Percentiles rank a stretch among this genome's conserved stretches.
Evolutionary conservation across 2,888 invertebrate genomes (phyloP).

Genomic region (Rhamphomyia laevipes): DNA sequence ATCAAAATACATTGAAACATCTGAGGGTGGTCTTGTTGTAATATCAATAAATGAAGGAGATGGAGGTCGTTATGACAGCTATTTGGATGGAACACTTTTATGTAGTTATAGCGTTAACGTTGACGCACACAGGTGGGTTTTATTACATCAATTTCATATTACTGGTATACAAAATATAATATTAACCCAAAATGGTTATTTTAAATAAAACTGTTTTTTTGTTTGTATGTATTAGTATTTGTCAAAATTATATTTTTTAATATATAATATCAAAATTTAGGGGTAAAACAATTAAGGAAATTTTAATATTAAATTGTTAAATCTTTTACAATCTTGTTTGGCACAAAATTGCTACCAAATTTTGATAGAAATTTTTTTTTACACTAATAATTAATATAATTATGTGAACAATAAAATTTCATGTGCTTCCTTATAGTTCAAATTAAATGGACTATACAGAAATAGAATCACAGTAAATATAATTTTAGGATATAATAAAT

Average conservation of each 20-base stretch:
- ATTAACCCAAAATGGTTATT: too few relatives aligned
- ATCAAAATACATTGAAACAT: slow-evolving; percentile 87
- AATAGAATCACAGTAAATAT: too few relatives aligned
- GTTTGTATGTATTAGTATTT: slow-evolving; percentile 1
- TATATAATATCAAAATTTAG: neutral
- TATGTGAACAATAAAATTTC: too few relatives aligned
- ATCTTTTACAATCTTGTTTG: too few relatives aligned
- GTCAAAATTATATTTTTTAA: slow-evolving; percentile 3
- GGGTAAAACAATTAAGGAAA: too few relatives aligned
- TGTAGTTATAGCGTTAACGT: slow-evolving; percentile 89
- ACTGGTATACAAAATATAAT: neutral
- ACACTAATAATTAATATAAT: too few relatives aligned
- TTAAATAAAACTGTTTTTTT: neutral
- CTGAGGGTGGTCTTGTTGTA: slow-evolving; percentile 81
- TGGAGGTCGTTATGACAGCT: slow-evolving; percentile 83
- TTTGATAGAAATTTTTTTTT: too few relatives aligned
- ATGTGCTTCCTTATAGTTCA: too few relatives aligned
- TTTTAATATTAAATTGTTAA: too few relatives aligned
- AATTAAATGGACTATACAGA: too few relatives aligned
- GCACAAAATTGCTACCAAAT: too few relatives aligned
- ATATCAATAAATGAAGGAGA: slow-evolving; percentile 81
- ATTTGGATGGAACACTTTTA: slow-evolving; percentile 74
- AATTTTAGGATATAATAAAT: too few relatives aligned
- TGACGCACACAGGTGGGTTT: slow-evolving; percentile 64
- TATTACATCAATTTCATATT: slow-evolving; percentile 5